Evolutionary conservation across 2,113 vertebrate genomes (phyloP), one percentile per base, ranked within the genome.

Genomic region (Alouatta palliata): DNA sequence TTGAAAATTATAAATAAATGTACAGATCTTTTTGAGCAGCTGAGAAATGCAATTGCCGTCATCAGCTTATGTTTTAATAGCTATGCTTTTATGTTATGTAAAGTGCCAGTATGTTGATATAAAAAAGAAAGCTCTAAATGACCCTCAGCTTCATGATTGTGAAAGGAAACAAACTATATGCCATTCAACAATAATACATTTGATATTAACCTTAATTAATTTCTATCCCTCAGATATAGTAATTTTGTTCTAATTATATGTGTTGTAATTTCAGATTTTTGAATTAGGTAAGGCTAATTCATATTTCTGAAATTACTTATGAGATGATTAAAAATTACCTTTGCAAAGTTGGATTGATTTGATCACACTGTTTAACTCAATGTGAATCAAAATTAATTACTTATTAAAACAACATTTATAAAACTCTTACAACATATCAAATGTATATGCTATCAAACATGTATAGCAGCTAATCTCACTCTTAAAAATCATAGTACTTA

Each of bases 1-100:
- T 92, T 95, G 73, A 86, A 95, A 79, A 96, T 83, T 90, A 92
- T 71, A 94, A 95, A 94, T 94, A 94, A 87, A 85, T 90, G 27
- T 20, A 61, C 11, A 81, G 12, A 96, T 89, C 10, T 84, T 89
- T 87, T 75, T 87, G 35, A 84, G 27, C 35, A 70, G 47, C 23
- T 90, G 58, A 93, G 52, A 88, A 82, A 79, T 79, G 37, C 20
- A 95, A 79, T 73, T 91, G 25, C 5, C 7, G 40, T 75, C 20
- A 64, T 73, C 20, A 61, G 14, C 21, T 92, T 79, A n/a, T 27
- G 9, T 54, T 19, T 73, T 91, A 75, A 87, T 89, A 88, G 17
- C 54, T 85, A 6, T 89, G 25, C 37, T 91, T 92, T 90, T 66
- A 66, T 90, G 47, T 95, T 5, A 92, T 84, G 30, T 27, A 47